phyloP scores from a whole-genome alignment of 2,113 vertebrate genomes.

The Anseranas semipalmata region DNA sequence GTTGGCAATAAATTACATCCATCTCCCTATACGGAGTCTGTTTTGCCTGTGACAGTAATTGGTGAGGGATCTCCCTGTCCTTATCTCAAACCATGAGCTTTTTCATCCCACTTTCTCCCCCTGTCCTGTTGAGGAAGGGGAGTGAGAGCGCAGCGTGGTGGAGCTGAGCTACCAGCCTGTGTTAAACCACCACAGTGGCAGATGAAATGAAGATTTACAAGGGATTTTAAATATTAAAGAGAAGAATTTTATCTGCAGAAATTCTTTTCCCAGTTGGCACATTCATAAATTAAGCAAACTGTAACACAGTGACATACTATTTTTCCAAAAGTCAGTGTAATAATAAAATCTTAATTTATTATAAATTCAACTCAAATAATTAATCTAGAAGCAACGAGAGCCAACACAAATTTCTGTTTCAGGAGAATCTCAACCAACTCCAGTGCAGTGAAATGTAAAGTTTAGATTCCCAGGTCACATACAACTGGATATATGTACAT shows the following conservation, averaged over 20 bases:
- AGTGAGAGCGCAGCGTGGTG: no score
- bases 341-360: neutral
- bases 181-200: neutral
- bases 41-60: no score
- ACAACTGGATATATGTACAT: rapidly evolving
- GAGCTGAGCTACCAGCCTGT: no score
- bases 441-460: neutral
- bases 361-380: neutral
- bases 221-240: neutral
- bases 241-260: neutral
- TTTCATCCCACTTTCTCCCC: neutral
- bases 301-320: neutral
- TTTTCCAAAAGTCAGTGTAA: neutral
- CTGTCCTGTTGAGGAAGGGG: no score
- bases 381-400: neutral
- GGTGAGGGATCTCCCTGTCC: neutral
- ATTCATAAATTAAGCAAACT: conserved; percentile 5
- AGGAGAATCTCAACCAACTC: neutral
- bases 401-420: neutral
- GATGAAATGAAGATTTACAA: neutral
- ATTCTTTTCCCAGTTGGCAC: neutral
- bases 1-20: neutral
- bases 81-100: neutral
- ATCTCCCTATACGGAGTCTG: neutral
- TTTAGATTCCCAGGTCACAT: neutral